phyloP scores from a whole-genome alignment of 2,797 vertebrate species.

The Pangasius sanitwongsei region DNA sequence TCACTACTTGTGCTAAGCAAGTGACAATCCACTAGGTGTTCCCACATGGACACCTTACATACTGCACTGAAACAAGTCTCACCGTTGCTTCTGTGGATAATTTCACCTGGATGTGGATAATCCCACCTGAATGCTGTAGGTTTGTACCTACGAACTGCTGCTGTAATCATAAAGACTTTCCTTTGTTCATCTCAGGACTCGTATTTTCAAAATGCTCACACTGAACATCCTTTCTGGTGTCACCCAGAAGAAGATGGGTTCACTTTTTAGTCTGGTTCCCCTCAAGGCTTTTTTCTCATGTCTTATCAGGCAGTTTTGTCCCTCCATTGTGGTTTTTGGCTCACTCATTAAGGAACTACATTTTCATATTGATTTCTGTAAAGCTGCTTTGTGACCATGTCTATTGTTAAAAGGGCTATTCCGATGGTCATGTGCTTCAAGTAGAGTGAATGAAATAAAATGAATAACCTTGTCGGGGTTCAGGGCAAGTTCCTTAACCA shows the following conservation, averaged over 20 bases:
- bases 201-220: background rate
- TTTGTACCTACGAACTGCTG: background rate
- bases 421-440: background rate
- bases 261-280: background rate
- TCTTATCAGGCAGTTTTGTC: background rate
- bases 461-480: slow-evolving; percentile 84
- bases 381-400: background rate
- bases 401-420: background rate
- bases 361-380: background rate
- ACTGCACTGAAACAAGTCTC: background rate
- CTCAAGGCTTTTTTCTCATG: background rate
- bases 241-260: background rate
- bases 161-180: background rate
- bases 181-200: background rate
- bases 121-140: too few relatives aligned
- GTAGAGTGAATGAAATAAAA: slow-evolving; percentile 5
- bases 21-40: background rate
- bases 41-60: background rate
- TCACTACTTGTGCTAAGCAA: background rate
- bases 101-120: too few relatives aligned
- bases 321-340: background rate
- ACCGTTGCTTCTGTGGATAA: too few relatives aligned
- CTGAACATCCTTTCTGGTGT: background rate
- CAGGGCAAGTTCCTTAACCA: slow-evolving; percentile 87
- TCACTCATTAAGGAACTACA: background rate